Evolutionary conservation across 1,140 invertebrate species (phyloP), one percentile per base, ranked within the genome.

Genomic region (Zaprionus kolodkinae): DNA sequence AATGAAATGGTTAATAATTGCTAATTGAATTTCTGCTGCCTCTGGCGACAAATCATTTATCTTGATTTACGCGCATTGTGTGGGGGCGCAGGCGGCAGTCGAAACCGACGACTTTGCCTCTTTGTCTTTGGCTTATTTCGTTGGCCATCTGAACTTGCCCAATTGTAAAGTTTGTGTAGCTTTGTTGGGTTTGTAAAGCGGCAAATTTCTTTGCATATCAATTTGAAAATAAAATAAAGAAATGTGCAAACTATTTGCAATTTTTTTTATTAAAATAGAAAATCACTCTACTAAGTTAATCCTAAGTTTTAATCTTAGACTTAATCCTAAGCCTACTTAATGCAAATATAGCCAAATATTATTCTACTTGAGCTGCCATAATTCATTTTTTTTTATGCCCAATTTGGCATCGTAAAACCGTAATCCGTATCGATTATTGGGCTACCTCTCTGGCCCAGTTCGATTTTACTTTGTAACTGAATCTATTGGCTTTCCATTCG

Each of bases 1-100:
- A 88, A 81, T 76, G 75, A 75, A 89, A 89, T 89, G 81, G 85
- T 89, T 90, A 89, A 89, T 89, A 89, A 89, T 89, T 82, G 85
- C 85, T 89, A 89, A 89, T 89, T 89, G 85, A 89, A 89, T 89
- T 89, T 73, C 78, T 81, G 85, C 69, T 89, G 85, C 85, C 86
- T 21, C 68, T 73, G 78, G 85, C 85, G 85, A 89, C 85, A 89
- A 89, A 89, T 89, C 85, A 81, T 81, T 89, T 89, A 89, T 80
- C 84, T 72, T 84, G 84, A 87, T 87, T 88, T 87, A 87, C 78
- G 85, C 84, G 81, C 81, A 70, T 76, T 83, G 83, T 80, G 70
- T 79, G 72, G 65, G 69, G 72, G 72, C 66, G 50, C 33, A 15
- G n/a, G n/a, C n/a, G 6, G n/a, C 6, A 12, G 2, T 6, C 17